These are phyloP conservation scores for Brenthis daphne DNA, from an alignment of 2,888 invertebrate genomes.

Conservation along the genomic window DNA sequence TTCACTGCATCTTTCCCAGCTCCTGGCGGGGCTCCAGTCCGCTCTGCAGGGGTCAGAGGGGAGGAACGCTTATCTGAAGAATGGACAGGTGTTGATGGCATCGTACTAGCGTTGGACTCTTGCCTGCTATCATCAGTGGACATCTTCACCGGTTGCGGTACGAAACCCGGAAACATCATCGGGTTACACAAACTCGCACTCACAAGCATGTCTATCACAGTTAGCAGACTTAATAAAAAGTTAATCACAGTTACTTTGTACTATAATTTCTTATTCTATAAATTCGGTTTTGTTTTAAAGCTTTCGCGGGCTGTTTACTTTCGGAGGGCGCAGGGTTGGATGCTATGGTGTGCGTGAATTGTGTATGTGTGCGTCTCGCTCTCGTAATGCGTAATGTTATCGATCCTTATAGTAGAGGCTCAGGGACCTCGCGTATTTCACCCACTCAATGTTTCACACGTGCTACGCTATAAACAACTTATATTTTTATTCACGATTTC, in stretches of 20 bases:
- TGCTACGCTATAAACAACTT: slow-evolving; percentile 46
- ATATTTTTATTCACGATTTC: slow-evolving; percentile 37
- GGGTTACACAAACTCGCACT: slow-evolving; percentile 68
- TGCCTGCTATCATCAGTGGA: slow-evolving; percentile 46
- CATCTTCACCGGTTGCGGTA: slow-evolving; percentile 51
- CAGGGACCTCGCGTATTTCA: slow-evolving; percentile 59
- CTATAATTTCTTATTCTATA: slow-evolving; percentile 71
- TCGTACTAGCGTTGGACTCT: slow-evolving; percentile 61
- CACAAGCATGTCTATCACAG: slow-evolving; percentile 73
- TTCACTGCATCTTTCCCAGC: slow-evolving; percentile 86
- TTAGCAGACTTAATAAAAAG: slow-evolving; percentile 16
- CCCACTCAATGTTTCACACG: slow-evolving; percentile 58
- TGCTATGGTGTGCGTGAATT: slow-evolving; percentile 58
- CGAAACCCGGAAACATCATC: slow-evolving; percentile 64
- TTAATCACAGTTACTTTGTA: slow-evolving; percentile 60
- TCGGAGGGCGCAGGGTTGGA: slow-evolving; percentile 58
- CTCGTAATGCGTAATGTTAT: slow-evolving; percentile 81
- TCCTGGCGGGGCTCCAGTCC: slow-evolving; percentile 72
- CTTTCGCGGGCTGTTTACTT: slow-evolving; percentile 67
- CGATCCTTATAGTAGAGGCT: slow-evolving; percentile 78
- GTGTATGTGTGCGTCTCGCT: slow-evolving; percentile 55
- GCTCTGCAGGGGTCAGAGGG: slow-evolving; percentile 69
- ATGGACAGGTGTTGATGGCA: slow-evolving; percentile 74
- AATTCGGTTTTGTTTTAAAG: slow-evolving; percentile 80
- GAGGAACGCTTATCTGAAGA: slow-evolving; percentile 53